These are phyloP conservation scores for Contarinia nasturtii DNA, from an alignment of 1,140 invertebrate species.

Conservation along the genomic window DNA sequence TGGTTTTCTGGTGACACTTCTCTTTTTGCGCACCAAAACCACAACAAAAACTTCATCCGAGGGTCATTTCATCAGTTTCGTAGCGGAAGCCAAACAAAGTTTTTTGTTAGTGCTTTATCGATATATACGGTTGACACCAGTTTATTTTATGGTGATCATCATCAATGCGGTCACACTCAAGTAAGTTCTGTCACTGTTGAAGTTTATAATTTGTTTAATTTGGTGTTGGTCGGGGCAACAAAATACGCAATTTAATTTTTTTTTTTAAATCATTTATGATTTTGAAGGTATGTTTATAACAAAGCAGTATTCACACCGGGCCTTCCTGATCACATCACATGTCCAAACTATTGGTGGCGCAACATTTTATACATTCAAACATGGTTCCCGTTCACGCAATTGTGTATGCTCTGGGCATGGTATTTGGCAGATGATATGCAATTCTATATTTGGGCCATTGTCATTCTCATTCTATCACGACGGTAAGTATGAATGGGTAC, in stretches of 20 bases:
- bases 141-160: slow-evolving; percentile 59
- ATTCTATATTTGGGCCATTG: slow-evolving; percentile 55
- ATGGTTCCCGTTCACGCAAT: slow-evolving; percentile 52
- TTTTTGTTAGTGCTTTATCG: slow-evolving; percentile 30
- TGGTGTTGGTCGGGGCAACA: not conserved
- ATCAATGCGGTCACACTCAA: slow-evolving; percentile 49
- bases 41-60: slow-evolving; percentile 16
- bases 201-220: not conserved
- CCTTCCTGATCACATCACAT: slow-evolving; percentile 51
- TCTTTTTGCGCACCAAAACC: slow-evolving; percentile 37
- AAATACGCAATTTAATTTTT: not conserved
- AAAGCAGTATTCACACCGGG: slow-evolving; percentile 55
- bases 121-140: slow-evolving; percentile 56
- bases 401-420: slow-evolving; percentile 81
- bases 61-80: slow-evolving; percentile 5
- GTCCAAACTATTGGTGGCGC: slow-evolving; percentile 63
- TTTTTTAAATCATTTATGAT: not conserved
- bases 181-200: slow-evolving; percentile 23
- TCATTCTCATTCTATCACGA: slow-evolving; percentile 52
- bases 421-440: slow-evolving; percentile 88
- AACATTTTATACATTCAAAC: slow-evolving; percentile 67
- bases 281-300: slow-evolving; percentile 22
- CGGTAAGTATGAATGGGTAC: too few relatives aligned
- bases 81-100: not conserved
- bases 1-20: slow-evolving; percentile 52